Base-by-base conservation (phyloP, 2,113 vertebrate genomes). In the Barbus barbus region DNA sequence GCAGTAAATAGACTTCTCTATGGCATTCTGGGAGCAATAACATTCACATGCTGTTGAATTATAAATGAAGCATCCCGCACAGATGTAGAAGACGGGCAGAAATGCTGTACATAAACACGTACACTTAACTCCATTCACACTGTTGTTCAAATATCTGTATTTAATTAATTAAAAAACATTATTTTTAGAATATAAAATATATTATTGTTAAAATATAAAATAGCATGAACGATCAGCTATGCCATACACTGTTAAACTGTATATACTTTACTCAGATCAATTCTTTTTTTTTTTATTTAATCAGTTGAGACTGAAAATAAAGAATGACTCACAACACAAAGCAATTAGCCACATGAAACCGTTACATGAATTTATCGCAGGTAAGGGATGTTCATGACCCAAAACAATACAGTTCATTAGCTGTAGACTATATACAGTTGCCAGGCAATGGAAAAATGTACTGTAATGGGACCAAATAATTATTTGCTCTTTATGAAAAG, bases 11-110 rank as follows among this genome's bases (percentile, higher is more conserved):
- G 4, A 20, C 16, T 28, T 31, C 44, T 22, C 14, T 75, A 28
- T 51, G 22, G 16, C 44, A 78, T 60, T 78, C 48, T 33, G 75
- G 75, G 20, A 78, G 33, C 33, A 60, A 60, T 38, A 38, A 16
- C 53, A 24, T 60, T 78, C 51, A 38, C 26, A 36, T 58, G 73
- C 26, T 75, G 26, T 60, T 78, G 75, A 78, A 78, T 78, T 58
- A 78, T 78, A 60, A 38, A 78, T 78, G 53, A 78, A 78, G 75
- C 9, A 58, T 31, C 51, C 75, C 24, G 18, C 72, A 74, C 8
- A 18, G 44, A 74, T 46, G 44, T 31, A 31, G 44, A 75, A 31
- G 26, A 75, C 1, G 16, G 41, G 26, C n/a, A 31, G 24, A 20
- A 75, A 75, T 9, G 41, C n/a, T 11, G 8, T 0, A 60, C 9